Base-by-base conservation (phyloP, 2,113 vertebrate genomes). In the Psittacula cyanocephala region DNA sequence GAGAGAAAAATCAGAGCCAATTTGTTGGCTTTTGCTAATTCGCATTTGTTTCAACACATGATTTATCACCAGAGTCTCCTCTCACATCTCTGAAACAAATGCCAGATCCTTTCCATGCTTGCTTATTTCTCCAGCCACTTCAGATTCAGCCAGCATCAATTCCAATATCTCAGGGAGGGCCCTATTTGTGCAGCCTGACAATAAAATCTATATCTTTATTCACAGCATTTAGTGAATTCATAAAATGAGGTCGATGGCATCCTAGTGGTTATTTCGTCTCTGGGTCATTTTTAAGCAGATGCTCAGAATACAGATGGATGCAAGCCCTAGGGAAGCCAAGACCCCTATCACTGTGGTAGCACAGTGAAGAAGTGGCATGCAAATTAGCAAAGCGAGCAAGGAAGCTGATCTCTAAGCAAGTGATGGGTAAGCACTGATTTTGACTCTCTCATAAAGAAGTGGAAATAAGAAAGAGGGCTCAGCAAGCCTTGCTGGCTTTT, bases 151-250 rank as follows among this genome's bases (percentile, higher is more conserved):
- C 53, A 92, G 76, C 39, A 77, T 91, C 86, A 92, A 33, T 94
- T 96, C 44, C 60, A 91, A 28, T 83, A 94, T 89, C 84, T 91
- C 57, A 79, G 44, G 60, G 59, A 94, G 47, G 44, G 74, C 57
- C 22, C 43, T 94, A 70, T 96, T 97, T 96, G 69, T 77, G 44
- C 87, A 93, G 74, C 18, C 55, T 87, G 91, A 91, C 95, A 97
- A 93, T 94, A 94, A 93, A 97, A 96, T 96, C 96, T 81, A 25
- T 94, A 91, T 70, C 91, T 96, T 96, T 91, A 95, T 94, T 94
- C 74, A 91, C 41, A 94, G 35, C 80, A 87, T 90, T 96, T 90
- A 85, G 55, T 87, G 94, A 96, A 96, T 96, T 97, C 93, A 76
- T 93, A 95, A 96, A 92, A 64, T 41, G 24, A 4, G 35, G 49